Evolutionary conservation across 92 coral and sea anemone genomes (phyloP).

Genomic region (Hydrozoanthus gracilis): DNA sequence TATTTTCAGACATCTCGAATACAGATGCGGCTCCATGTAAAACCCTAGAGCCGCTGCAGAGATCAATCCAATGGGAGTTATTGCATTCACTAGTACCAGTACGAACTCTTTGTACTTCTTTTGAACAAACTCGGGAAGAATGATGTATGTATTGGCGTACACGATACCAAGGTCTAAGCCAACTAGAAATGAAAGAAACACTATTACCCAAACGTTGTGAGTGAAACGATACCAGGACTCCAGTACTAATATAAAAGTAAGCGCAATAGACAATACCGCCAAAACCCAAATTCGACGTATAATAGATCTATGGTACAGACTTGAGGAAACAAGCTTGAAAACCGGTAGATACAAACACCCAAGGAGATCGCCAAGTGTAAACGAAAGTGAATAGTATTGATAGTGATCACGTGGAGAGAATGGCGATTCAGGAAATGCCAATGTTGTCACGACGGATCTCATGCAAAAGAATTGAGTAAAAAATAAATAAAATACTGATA

Average conservation of each 20-base stretch:
- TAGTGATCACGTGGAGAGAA: neutral
- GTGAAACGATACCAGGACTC: neutral
- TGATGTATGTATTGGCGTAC: neutral
- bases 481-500: neutral
- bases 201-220: neutral
- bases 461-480: neutral
- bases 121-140: neutral
- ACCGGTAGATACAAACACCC: neutral
- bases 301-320: neutral
- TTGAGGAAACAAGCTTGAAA: neutral
- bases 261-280: neutral
- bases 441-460: neutral
- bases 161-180: neutral
- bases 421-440: neutral
- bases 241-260: too few species aligned
- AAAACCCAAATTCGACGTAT: neutral
- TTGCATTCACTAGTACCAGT: too few species aligned
- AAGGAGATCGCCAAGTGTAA: neutral
- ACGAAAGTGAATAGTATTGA: neutral
- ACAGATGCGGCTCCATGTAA: neutral
- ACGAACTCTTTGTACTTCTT: neutral
- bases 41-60: neutral
- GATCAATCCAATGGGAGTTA: neutral
- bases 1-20: neutral
- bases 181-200: neutral